Evolutionary conservation across 2,888 invertebrate species (phyloP).

Genomic region (Malacosoma neustria): DNA sequence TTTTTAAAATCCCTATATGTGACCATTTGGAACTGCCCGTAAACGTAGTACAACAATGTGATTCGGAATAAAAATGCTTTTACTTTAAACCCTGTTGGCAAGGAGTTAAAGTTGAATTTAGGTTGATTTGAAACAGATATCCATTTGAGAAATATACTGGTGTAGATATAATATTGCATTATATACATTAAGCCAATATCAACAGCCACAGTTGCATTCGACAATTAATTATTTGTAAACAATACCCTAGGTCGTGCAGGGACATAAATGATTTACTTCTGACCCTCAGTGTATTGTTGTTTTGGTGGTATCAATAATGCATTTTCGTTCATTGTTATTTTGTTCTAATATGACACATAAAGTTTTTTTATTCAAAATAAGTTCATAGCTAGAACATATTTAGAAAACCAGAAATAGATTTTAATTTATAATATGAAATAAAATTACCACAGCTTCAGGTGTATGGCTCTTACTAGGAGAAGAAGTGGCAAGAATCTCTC

Average conservation of each 20-base stretch:
- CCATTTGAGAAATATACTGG: conserved; percentile 8
- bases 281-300: conserved; percentile 8
- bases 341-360: too few relatives aligned
- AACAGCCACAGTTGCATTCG: conserved; percentile 62
- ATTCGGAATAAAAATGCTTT: conserved; percentile 3
- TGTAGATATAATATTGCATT: conserved; percentile 44
- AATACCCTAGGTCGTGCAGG: conserved; percentile 44
- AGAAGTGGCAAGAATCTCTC: too few relatives aligned
- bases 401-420: too few relatives aligned
- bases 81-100: conserved; percentile 16
- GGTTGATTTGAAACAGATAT: conserved; percentile 6
- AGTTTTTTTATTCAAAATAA: too few relatives aligned
- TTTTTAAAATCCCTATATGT: conserved; percentile 55
- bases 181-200: conserved; percentile 65
- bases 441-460: too few relatives aligned
- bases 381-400: too few relatives aligned
- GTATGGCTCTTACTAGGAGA: too few relatives aligned
- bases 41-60: conserved; percentile 15
- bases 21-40: conserved; percentile 37
- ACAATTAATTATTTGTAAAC: conserved; percentile 73
- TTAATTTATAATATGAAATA: too few relatives aligned
- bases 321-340: too few relatives aligned
- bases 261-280: conserved; percentile 43
- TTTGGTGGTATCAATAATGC: not conserved
- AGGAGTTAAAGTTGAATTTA: conserved; percentile 19